These are phyloP conservation scores for Neelides folsomi DNA, from an alignment of 2,888 invertebrate species.

Conservation along the genomic window DNA sequence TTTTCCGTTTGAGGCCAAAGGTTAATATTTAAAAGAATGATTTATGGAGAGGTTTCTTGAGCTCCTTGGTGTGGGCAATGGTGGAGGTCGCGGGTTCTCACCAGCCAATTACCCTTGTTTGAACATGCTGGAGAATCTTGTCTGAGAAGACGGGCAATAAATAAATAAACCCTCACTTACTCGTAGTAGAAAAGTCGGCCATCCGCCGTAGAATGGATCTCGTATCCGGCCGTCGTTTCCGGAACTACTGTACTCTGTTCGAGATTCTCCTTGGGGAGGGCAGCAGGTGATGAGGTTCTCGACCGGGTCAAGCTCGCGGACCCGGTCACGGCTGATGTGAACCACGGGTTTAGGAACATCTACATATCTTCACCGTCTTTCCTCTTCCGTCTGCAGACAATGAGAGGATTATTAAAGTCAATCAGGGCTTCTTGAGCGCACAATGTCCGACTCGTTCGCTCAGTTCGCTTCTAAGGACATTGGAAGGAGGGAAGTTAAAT, in stretches of 20 bases:
- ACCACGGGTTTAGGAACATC: conserved; percentile 22
- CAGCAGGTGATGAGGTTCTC: conserved; percentile 6
- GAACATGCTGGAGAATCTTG: neutral
- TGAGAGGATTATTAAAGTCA: too few relatives aligned
- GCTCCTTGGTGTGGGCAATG: neutral
- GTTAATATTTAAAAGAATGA: neutral
- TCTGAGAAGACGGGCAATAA: neutral
- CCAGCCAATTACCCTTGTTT: neutral
- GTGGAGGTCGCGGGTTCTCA: too few relatives aligned
- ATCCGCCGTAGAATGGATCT: conserved; percentile 61
- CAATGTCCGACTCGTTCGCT: too few relatives aligned
- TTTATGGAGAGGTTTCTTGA: neutral
- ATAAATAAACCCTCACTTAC: conserved; percentile 45
- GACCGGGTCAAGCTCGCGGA: conserved; percentile 14
- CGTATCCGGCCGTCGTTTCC: conserved; percentile 51
- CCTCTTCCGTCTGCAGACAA: too few relatives aligned
- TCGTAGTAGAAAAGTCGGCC: conserved; percentile 82
- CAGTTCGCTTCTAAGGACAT: too few relatives aligned
- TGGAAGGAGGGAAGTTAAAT: too few relatives aligned
- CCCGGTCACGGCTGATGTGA: conserved; percentile 10
- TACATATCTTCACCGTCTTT: conserved; percentile 5
- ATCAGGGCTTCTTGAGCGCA: too few relatives aligned
- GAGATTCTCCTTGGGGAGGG: conserved; percentile 9
- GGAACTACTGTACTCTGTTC: conserved; percentile 12
- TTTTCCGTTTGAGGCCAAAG: neutral